These are phyloP conservation scores for Elephas maximus DNA, from an alignment of 2,113 vertebrate genomes.

Conservation along the genomic window DNA sequence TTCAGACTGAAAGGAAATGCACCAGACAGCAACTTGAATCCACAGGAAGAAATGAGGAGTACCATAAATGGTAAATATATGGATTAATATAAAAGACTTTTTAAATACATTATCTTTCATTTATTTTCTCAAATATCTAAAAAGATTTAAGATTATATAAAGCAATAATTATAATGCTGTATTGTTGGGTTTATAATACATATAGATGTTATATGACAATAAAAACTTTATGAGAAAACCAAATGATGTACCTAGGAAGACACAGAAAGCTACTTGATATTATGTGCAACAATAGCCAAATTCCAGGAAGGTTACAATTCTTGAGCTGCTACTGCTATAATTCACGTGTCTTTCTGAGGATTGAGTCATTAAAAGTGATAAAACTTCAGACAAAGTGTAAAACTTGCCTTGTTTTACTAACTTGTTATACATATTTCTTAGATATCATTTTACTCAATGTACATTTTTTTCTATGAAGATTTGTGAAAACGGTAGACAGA, in stretches of 20 bases:
- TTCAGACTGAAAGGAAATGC: not conserved
- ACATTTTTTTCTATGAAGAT: not conserved
- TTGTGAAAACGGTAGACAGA: not conserved
- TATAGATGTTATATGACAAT: not conserved
- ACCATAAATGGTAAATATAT: not conserved
- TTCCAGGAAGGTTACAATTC: not conserved
- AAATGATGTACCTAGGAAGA: not conserved
- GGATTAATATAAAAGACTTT: not conserved
- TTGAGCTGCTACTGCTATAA: not conserved
- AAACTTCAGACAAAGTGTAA: not conserved
- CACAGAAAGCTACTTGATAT: not conserved
- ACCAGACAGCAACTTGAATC: not conserved
- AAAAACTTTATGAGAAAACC: not conserved
- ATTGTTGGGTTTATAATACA: not conserved
- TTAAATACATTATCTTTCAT: not conserved
- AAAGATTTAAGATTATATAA: not conserved
- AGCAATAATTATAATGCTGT: not conserved
- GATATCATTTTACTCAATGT: not conserved
- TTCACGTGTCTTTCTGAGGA: not conserved
- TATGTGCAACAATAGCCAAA: not conserved
- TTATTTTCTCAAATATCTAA: not conserved
- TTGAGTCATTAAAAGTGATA: not conserved
- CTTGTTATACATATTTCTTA: not conserved
- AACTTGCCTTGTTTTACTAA: not conserved
- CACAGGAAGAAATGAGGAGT: not conserved